Base-by-base conservation (phyloP, 2,113 vertebrate species). In the Mormyrus lacerda region DNA sequence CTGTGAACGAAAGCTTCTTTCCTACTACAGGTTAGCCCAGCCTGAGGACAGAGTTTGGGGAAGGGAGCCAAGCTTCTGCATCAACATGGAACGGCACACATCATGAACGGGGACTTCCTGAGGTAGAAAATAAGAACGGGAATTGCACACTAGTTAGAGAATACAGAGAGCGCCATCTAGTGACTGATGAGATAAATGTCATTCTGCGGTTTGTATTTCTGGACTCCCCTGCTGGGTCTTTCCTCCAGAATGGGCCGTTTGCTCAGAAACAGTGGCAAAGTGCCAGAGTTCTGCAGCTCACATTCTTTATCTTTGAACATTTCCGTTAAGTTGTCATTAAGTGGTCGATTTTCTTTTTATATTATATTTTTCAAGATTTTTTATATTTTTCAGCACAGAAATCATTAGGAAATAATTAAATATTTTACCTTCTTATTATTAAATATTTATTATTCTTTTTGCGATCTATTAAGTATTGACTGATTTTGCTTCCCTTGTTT, bases 21-120 rank as follows among this genome's bases (percentile, higher is more conserved):
- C n/a, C 10, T 44, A 73, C 84, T 89, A 35, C 53, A 91, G 90
- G 90, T 90, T 47, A 53, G 87, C n/a, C 89, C 89, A 61, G 86
- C 50, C 17, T 88, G 89, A 90, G 19, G 69, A 19, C 61, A 88
- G 44, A 55, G 55, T 13, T 45, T 0, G 87, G 15, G 2, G 35
- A 35, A 87, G 19, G 35, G 9, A 39, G 17, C 44, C 50, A 17
- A 65, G 51, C 24, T 44, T 17, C 86, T 17, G 24, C 44, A 42
- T 31, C 31, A 4, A 11, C 35, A n/a, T n/a, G 53, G 19, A 48
- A 10, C 69, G 85, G 8, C n/a, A 47, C 11, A 4, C 24, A 0
- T 47, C n/a, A 2, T 50, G 8, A 6, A 19, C 8, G 21, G 21
- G 82, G 83, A 51, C 84, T 86, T 17, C 48, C 82, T 84, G 44